These are phyloP conservation scores for Empis livida DNA, from an alignment of 2,888 invertebrate genomes.

Conservation along the genomic window DNA sequence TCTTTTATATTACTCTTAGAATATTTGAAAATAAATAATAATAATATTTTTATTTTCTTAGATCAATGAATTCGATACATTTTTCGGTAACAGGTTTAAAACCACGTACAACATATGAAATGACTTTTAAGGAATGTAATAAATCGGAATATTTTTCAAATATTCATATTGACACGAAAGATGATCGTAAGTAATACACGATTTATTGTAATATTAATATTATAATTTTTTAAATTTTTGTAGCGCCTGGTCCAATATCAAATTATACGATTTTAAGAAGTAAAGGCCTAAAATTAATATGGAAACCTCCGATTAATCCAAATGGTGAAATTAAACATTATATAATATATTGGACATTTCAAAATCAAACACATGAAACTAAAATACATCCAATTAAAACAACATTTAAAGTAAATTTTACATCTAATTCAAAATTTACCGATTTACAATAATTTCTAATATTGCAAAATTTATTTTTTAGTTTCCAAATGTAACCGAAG, in stretches of 20 bases:
- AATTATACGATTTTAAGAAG: constrained; percentile 26
- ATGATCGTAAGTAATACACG: constrained; percentile 27
- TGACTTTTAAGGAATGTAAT: constrained; percentile 10
- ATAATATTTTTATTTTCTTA: not conserved
- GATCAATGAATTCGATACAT: too few relatives aligned
- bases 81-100: constrained; percentile 3
- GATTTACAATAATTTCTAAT: not conserved
- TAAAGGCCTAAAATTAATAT: constrained; percentile 28
- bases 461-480: constrained; percentile 9
- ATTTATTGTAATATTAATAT: not conserved
- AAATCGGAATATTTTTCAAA: constrained; percentile 17
- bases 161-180: constrained; percentile 26
- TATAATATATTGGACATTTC: constrained; percentile 29
- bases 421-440: constrained; percentile 9
- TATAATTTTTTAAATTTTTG: not conserved
- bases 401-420: constrained; percentile 21
- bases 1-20: too few relatives aligned
- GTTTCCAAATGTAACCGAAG: constrained; percentile 33
- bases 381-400: constrained; percentile 19
- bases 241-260: constrained; percentile 33
- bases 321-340: constrained; percentile 33
- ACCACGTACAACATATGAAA: constrained; percentile 9
- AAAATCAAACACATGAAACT: constrained; percentile 28
- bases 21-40: not conserved
- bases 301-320: constrained; percentile 31